Evolutionary conservation across 1,140 invertebrate species (phyloP).

Genomic region (Paracyclopina nana): DNA sequence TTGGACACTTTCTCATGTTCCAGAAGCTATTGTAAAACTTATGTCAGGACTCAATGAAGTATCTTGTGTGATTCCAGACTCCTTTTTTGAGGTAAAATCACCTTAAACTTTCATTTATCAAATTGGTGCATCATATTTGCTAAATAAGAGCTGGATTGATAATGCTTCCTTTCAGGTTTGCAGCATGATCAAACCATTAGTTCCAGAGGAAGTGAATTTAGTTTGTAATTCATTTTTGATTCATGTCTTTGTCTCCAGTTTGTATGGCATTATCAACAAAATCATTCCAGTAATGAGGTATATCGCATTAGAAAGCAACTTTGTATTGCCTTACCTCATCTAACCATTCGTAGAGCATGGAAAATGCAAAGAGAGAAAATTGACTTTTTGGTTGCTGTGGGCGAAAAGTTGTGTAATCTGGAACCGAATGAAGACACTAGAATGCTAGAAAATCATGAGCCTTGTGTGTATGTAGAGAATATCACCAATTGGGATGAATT

Average conservation of each 20-base stretch:
- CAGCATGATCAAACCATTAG: not conserved
- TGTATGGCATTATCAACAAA: constrained; percentile 1
- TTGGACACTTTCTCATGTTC: constrained; percentile 8
- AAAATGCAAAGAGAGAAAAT: not conserved
- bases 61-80: not conserved
- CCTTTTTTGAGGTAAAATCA: constrained; percentile 6
- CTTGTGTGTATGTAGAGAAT: not conserved
- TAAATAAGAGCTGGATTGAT: not conserved
- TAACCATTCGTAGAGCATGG: not conserved
- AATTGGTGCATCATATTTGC: not conserved
- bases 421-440: not conserved
- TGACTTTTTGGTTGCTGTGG: not conserved
- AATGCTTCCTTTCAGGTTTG: not conserved
- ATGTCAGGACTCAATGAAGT: constrained; percentile 3
- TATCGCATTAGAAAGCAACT: not conserved
- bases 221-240: constrained; percentile 1
- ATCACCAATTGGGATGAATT: not conserved
- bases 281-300: constrained; percentile 4
- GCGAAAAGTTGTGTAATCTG: not conserved
- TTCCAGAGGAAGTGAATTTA: not conserved
- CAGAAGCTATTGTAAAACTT: constrained; percentile 4
- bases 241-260: constrained; percentile 4
- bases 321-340: not conserved
- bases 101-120: not conserved
- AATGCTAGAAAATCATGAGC: not conserved